A percentile compares a stretch with the other conserved stretches of the same genome.
Evolutionary conservation across 2,797 vertebrate species (phyloP).

Genomic region (Sebastes cheni): DNA sequence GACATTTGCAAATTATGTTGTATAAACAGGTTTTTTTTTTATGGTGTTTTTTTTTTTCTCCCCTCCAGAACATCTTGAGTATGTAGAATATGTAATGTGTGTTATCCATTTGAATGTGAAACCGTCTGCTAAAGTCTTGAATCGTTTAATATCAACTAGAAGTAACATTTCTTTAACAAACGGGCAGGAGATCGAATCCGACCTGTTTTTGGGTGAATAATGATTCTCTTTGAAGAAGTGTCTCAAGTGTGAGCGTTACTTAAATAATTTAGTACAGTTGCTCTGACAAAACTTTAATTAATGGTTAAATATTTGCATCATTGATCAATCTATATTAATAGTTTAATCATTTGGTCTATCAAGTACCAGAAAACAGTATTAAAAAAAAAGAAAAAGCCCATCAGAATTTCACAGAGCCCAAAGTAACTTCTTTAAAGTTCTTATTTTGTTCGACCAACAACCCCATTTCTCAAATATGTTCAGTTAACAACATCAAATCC

Average conservation of each 20-base stretch:
- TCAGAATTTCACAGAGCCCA: not conserved
- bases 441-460: not conserved
- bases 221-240: not conserved
- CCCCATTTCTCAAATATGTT: not conserved
- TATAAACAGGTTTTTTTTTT: conserved; percentile 61
- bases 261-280: not conserved
- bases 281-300: too few relatives aligned
- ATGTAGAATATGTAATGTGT: conserved; percentile 51
- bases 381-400: too few relatives aligned
- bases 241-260: not conserved
- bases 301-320: not conserved
- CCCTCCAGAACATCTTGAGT: conserved; percentile 45
- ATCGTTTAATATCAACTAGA: not conserved
- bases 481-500: not conserved
- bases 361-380: not conserved
- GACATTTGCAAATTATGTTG: conserved; percentile 72
- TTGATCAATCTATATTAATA: not conserved
- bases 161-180: not conserved
- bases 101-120: conserved; percentile 31
- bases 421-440: not conserved
- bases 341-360: not conserved
- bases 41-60: not conserved
- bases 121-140: not conserved
- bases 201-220: not conserved
- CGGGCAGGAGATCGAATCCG: not conserved